Evolutionary conservation across 2,113 vertebrate species (phyloP), one percentile per base, ranked within the genome.

Genomic region (Stictonetta naevosa): DNA sequence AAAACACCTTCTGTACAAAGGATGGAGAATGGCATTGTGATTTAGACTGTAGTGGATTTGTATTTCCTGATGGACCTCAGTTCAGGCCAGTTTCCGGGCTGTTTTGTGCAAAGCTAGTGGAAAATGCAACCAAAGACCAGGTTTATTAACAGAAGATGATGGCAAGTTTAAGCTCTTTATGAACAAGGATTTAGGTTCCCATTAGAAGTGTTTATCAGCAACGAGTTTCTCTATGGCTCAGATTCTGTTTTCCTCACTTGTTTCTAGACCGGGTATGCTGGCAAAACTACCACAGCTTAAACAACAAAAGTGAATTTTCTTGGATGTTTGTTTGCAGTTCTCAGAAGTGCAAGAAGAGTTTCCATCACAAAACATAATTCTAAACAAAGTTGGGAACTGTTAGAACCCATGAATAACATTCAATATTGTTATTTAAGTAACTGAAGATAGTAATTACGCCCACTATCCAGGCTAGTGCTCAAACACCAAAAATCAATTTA

Each of bases 401-500:
- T 77, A 60, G 52, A 86, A 81, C 14, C 19, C 38, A 83, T 34
- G 10, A 46, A 46, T 46, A 46, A 46, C 62, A 72, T 86, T 92
- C 63, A 78, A 77, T 90, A 73, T 50, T 77, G 71, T 50, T 91
- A 56, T 66, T 92, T 96, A 92, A 95, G 58, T 90, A 83, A 86
- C 42, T 72, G 40, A 59, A 90, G 82, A 59, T 56, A 81, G 77
- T 86, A 91, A 91, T 91, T 88, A 90, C 62, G 69, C 11, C n/a
- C 36, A 53, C 77, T 75, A 62, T 81, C 56, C 84, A 83, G 40
- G 58, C 33, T 60, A 76, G 23, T 78, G 78, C 56, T 92, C 36
- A 56, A 79, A 83, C 46, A 38, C 56, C 28, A 50, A 88, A 93
- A 94, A 95, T 95, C 84, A 90, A 90, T 95, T 93, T 58, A 85